A percentile compares a stretch with the other conserved stretches of the same genome.
phyloP scores from a whole-genome alignment of 2,113 vertebrate species.

The Eira barbara region DNA sequence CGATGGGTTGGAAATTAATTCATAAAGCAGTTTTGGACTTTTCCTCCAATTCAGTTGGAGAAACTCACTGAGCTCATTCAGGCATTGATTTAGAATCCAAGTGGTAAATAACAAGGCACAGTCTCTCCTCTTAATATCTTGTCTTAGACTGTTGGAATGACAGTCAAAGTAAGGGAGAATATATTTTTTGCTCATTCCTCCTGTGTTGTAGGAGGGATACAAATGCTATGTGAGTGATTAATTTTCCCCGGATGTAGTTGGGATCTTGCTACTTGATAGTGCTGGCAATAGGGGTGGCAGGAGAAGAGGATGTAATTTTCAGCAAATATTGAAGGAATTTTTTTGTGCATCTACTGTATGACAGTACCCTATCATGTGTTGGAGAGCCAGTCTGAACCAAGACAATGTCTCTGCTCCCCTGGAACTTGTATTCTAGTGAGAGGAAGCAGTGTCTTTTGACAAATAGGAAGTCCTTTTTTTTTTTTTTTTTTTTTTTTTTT shows the following conservation, averaged over 20 bases:
- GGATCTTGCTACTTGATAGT: neutral
- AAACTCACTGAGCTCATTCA: neutral
- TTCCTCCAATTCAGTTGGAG: neutral
- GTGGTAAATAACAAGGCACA: neutral
- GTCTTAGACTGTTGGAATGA: neutral
- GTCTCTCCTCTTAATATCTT: neutral
- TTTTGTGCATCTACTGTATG: neutral
- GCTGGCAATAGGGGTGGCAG: neutral
- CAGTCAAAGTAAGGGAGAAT: neutral
- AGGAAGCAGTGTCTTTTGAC: neutral
- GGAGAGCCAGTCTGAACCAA: neutral
- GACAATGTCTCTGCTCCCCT: neutral
- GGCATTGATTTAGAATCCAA: constrained; percentile 25
- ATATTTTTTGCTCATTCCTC: neutral
- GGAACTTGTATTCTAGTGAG: neutral
- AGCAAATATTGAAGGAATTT: neutral
- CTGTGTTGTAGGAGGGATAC: neutral
- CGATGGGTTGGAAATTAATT: constrained; percentile 34
- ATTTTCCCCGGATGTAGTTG: neutral
- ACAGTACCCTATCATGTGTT: neutral
- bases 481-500: too few species aligned
- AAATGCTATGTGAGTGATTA: neutral
- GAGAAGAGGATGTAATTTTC: neutral
- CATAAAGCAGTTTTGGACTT: neutral
- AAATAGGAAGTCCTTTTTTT: neutral